These are phyloP conservation scores for Eupithecia abbreviata DNA, from an alignment of 2,888 invertebrate genomes.

Conservation along the genomic window DNA sequence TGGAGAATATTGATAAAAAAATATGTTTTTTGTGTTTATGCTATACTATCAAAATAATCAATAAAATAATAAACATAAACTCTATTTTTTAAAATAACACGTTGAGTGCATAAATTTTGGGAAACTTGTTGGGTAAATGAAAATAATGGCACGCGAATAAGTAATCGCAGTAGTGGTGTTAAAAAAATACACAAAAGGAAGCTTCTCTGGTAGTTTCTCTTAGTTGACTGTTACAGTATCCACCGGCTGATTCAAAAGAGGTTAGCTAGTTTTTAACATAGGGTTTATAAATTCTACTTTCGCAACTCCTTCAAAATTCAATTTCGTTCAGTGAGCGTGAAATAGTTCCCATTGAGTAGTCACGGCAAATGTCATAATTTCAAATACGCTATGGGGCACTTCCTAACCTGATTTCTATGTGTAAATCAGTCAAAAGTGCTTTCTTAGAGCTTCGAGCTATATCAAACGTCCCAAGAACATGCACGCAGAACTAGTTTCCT, in stretches of 20 bases:
- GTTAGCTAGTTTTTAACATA: background rate
- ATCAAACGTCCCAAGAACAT: background rate
- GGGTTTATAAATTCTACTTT: background rate
- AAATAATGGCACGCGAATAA: too few relatives aligned
- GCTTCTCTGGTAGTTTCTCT: too few relatives aligned
- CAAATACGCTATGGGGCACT: background rate
- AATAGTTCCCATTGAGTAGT: too few relatives aligned
- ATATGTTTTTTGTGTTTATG: background rate
- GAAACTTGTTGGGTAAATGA: background rate
- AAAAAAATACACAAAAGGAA: too few relatives aligned
- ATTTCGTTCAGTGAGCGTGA: background rate
- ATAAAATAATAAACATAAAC: too few relatives aligned
- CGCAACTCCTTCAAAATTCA: background rate
- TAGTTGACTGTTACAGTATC: too few relatives aligned
- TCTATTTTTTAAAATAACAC: too few relatives aligned
- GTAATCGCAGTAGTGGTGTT: too few relatives aligned
- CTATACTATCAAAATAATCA: too few relatives aligned
- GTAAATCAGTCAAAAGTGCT: background rate
- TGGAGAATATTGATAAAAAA: background rate
- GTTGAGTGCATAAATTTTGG: background rate
- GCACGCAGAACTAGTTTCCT: background rate
- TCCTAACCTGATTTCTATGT: background rate
- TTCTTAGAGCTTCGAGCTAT: slow-evolving; percentile 3
- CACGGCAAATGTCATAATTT: background rate
- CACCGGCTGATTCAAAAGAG: too few relatives aligned